A percentile compares a stretch with the other conserved stretches of the same genome.
Conservation (phyloP, 2,888 invertebrate genomes). For the Lamellibrachia columna region DNA sequence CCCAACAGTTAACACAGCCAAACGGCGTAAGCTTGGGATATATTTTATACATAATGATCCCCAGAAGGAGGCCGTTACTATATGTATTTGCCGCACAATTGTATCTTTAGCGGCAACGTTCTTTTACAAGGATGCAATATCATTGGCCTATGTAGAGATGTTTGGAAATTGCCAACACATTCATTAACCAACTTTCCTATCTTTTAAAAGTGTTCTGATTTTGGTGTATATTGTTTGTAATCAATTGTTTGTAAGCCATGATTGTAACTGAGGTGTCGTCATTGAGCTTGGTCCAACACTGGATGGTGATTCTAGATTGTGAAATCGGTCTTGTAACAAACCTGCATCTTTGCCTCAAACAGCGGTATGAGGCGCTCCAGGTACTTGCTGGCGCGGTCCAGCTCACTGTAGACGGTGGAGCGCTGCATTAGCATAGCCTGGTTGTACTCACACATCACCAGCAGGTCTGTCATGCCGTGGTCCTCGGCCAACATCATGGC, state of each 20-base stretch:
- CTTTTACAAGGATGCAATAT: too few relatives aligned
- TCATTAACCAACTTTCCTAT: too few relatives aligned
- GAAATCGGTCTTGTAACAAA: background rate
- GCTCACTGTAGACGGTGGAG: slow-evolving; percentile 54
- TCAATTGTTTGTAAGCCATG: background rate
- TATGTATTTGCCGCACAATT: too few relatives aligned
- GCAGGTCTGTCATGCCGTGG: slow-evolving; percentile 49
- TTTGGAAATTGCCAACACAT: too few relatives aligned
- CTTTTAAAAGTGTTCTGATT: too few relatives aligned
- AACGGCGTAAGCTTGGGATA: too few relatives aligned
- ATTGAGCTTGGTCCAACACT: background rate
- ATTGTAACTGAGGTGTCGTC: background rate
- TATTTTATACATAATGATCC: too few relatives aligned
- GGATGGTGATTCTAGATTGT: background rate
- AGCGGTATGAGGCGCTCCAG: slow-evolving; percentile 49
- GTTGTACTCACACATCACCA: slow-evolving; percentile 54
- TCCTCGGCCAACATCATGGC: slow-evolving; percentile 42
- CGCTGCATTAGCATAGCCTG: slow-evolving; percentile 56
- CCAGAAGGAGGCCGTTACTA: too few relatives aligned
- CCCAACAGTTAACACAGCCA: too few relatives aligned
- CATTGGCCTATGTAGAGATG: too few relatives aligned
- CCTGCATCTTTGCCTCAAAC: slow-evolving; percentile 34
- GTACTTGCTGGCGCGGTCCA: slow-evolving; percentile 54
- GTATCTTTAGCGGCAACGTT: too few relatives aligned
- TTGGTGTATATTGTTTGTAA: too few relatives aligned